Conservation (phyloP, 2,888 invertebrate species). For the Carcina quercana region DNA sequence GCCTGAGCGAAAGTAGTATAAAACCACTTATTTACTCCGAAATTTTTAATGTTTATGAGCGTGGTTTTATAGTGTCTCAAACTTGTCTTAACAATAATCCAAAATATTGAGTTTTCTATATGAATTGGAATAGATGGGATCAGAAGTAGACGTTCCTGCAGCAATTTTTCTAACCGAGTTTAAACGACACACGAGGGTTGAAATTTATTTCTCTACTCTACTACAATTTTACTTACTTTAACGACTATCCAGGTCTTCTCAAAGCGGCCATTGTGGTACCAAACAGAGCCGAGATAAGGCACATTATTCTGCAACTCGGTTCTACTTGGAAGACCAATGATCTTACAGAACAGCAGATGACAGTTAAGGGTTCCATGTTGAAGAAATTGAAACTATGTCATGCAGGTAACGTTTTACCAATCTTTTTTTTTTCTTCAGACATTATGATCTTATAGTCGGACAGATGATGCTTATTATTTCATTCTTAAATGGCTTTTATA, state of each 20-base stretch:
- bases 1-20: no score
- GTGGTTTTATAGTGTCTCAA: no score
- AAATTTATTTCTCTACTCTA: slow-evolving; percentile 15
- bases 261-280: slow-evolving; percentile 20
- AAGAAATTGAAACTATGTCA: slow-evolving; percentile 29
- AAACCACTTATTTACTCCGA: no score
- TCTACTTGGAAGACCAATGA: slow-evolving; percentile 20
- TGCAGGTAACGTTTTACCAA: slow-evolving; percentile 22
- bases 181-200: no score
- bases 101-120: no score
- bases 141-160: no score
- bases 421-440: neutral
- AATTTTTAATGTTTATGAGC: no score
- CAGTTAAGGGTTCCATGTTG: slow-evolving; percentile 27
- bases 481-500: neutral
- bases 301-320: slow-evolving; percentile 23
- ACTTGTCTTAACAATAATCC: no score
- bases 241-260: slow-evolving; percentile 21
- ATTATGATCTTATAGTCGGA: neutral
- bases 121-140: no score
- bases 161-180: no score
- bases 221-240: slow-evolving; percentile 12
- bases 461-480: neutral
- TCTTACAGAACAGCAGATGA: slow-evolving; percentile 26
- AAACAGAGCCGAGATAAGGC: slow-evolving; percentile 21